A percentile compares a stretch with the other conserved stretches of the same genome.
phyloP scores from a whole-genome alignment of 2,113 vertebrate species.

The Riparia riparia region DNA sequence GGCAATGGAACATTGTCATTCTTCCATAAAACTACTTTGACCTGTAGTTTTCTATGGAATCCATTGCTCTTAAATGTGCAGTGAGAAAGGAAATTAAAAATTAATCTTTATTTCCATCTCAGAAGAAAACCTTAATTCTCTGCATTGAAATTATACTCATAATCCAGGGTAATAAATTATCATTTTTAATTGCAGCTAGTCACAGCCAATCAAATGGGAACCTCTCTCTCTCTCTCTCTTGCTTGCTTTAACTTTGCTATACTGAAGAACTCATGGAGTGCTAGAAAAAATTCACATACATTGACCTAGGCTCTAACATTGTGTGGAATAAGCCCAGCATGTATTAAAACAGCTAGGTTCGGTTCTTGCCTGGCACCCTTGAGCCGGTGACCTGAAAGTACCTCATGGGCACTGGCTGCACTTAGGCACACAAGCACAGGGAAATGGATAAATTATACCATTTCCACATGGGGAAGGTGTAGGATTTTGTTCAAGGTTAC shows the following conservation, averaged over 20 bases:
- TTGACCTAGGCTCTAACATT: neutral
- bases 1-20: conserved; percentile 68
- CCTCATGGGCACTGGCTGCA: neutral
- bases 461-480: neutral
- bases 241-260: conserved; percentile 58
- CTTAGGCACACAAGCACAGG: neutral
- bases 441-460: neutral
- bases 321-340: neutral
- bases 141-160: conserved; percentile 80
- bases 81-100: conserved; percentile 86
- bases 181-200: conserved; percentile 77
- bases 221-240: conserved; percentile 9
- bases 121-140: conserved; percentile 85
- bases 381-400: neutral
- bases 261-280: conserved; percentile 9
- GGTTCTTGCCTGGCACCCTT: neutral
- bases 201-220: conserved; percentile 69
- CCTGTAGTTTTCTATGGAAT: conserved; percentile 69
- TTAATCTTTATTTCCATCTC: conserved; percentile 88
- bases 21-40: conserved; percentile 79
- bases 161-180: conserved; percentile 81
- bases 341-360: neutral
- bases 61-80: conserved; percentile 79
- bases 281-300: neutral
- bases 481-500: neutral